Evolutionary conservation across 2,113 vertebrate genomes (phyloP).

Genomic region (Corythornis cristatus): DNA sequence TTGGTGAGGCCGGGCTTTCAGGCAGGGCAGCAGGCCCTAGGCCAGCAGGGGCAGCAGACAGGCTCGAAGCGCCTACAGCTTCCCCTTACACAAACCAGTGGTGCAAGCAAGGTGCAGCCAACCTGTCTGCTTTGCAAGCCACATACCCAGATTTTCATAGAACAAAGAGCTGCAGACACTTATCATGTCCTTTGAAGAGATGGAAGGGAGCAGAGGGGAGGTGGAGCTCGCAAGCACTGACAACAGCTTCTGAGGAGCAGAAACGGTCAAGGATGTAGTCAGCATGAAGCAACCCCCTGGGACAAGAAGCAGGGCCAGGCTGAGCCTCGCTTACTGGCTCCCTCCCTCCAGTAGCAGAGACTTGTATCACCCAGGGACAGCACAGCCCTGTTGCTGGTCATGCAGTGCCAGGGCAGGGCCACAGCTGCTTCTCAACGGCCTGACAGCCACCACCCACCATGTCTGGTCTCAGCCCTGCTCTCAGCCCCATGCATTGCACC

Average conservation of each 20-base stretch:
- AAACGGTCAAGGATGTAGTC: neutral
- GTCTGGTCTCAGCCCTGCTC: neutral
- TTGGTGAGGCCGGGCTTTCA: neutral
- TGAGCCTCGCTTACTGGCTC: neutral
- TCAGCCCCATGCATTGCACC: accelerated
- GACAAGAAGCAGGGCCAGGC: neutral
- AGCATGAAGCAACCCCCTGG: neutral
- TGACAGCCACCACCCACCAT: accelerated
- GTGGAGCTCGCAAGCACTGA: neutral
- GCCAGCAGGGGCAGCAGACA: neutral
- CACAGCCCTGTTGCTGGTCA: neutral
- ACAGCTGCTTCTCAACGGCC: neutral
- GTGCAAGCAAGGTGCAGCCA: neutral
- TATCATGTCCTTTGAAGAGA: neutral
- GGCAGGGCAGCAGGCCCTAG: slow-evolving; percentile 7
- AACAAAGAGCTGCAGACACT: neutral
- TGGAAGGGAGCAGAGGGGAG: neutral
- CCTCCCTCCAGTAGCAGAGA: neutral
- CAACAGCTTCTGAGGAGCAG: neutral
- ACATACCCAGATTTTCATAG: accelerated
- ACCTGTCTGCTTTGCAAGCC: neutral
- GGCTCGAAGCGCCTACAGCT: neutral
- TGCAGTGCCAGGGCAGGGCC: accelerated
- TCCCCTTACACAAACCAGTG: accelerated
- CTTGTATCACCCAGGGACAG: neutral